phyloP scores from a whole-genome alignment of 2,113 vertebrate species.

The Halichoeres trimaculatus region DNA sequence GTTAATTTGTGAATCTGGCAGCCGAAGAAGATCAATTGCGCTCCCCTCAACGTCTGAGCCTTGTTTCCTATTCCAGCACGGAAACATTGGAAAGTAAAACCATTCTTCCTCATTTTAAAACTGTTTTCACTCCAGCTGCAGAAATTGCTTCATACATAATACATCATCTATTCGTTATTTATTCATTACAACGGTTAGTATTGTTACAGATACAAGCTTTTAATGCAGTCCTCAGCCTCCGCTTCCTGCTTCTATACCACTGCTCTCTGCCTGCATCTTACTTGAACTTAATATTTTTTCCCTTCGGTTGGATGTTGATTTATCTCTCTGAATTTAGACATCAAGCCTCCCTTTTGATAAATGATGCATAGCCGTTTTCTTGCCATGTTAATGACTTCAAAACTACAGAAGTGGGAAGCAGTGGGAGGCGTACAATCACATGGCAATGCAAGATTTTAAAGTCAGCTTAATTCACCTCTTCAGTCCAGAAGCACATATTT shows the following conservation, averaged over 20 bases:
- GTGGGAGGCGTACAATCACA: background rate
- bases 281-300: slow-evolving; percentile 23
- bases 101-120: slow-evolving; percentile 58
- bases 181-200: slow-evolving; percentile 76
- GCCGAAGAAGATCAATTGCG: slow-evolving; percentile 53
- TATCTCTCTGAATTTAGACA: slow-evolving; percentile 64
- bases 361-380: slow-evolving; percentile 32
- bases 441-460: background rate
- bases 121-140: slow-evolving; percentile 59
- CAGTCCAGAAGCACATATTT: background rate
- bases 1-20: slow-evolving; percentile 50
- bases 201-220: slow-evolving; percentile 68
- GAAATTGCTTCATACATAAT: slow-evolving; percentile 75
- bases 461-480: background rate
- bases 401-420: slow-evolving; percentile 24
- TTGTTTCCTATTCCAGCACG: slow-evolving; percentile 46
- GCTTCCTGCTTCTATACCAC: slow-evolving; percentile 38
- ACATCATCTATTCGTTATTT: slow-evolving; percentile 75
- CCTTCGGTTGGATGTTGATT: slow-evolving; percentile 53
- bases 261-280: slow-evolving; percentile 32
- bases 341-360: slow-evolving; percentile 52
- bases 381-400: slow-evolving; percentile 22
- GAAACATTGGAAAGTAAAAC: slow-evolving; percentile 44
- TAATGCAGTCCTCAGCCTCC: slow-evolving; percentile 54
- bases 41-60: slow-evolving; percentile 11